Evolutionary conservation across 2,888 invertebrate species (phyloP).

Genomic region (Cantharis lateralis): DNA sequence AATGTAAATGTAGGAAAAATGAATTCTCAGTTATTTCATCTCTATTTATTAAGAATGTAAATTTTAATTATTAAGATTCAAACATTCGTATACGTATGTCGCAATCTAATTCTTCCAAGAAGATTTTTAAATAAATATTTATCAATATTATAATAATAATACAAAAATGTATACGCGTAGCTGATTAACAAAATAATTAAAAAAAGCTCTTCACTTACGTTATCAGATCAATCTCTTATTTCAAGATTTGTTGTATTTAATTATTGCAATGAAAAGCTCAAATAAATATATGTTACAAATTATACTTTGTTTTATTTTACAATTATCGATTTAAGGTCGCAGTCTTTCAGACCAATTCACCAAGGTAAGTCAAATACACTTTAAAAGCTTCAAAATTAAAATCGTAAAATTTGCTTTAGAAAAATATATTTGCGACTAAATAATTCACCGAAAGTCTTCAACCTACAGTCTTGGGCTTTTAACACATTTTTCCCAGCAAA

Average conservation of each 20-base stretch:
- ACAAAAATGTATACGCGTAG: slow-evolving; percentile 80
- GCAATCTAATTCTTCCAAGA: slow-evolving; percentile 66
- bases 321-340: not conserved
- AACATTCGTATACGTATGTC: slow-evolving; percentile 79
- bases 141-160: slow-evolving; percentile 64
- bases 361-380: not conserved
- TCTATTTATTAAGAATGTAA: slow-evolving; percentile 40
- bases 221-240: slow-evolving; percentile 76
- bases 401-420: no score
- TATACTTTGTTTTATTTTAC: slow-evolving; percentile 43
- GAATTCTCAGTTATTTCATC: slow-evolving; percentile 40
- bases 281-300: slow-evolving; percentile 86
- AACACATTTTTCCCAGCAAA: no score
- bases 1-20: slow-evolving; percentile 44
- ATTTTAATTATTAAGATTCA: slow-evolving; percentile 34
- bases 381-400: no score
- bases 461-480: no score
- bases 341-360: not conserved
- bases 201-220: slow-evolving; percentile 75
- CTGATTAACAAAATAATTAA: slow-evolving; percentile 57
- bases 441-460: no score
- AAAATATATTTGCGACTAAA: no score
- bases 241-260: slow-evolving; percentile 86
- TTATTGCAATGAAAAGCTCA: slow-evolving; percentile 80
- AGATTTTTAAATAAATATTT: slow-evolving; percentile 58